Evolutionary conservation across 2,888 invertebrate species (phyloP).

Genomic region (Ectemnius lituratus): DNA sequence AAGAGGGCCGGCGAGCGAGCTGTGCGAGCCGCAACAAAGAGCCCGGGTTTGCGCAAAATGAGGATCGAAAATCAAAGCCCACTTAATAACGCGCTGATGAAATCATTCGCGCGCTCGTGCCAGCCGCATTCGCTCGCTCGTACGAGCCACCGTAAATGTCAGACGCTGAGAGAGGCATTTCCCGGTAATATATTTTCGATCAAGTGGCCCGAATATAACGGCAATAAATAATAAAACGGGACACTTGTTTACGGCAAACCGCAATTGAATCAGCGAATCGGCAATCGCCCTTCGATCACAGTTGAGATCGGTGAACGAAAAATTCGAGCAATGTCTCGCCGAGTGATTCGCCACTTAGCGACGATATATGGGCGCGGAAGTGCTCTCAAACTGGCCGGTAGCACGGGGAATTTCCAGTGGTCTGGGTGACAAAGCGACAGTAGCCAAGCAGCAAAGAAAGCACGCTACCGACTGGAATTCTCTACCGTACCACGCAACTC

Average conservation of each 20-base stretch:
- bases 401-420: no score
- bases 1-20: not conserved
- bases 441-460: no score
- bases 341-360: no score
- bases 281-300: slow-evolving; percentile 16
- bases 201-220: slow-evolving; percentile 55
- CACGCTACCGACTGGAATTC: no score
- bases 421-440: no score
- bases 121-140: slow-evolving; percentile 52
- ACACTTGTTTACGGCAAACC: slow-evolving; percentile 61
- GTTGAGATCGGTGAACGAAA: slow-evolving; percentile 33
- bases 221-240: slow-evolving; percentile 63
- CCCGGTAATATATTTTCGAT: slow-evolving; percentile 62
- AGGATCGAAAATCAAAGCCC: slow-evolving; percentile 67
- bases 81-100: slow-evolving; percentile 67
- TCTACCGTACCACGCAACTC: no score
- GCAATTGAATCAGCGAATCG: slow-evolving; percentile 50
- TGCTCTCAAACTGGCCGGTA: no score
- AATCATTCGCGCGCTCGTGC: slow-evolving; percentile 59
- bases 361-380: no score
- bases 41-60: slow-evolving; percentile 61
- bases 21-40: slow-evolving; percentile 56
- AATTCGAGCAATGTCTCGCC: slow-evolving; percentile 27
- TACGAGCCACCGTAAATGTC: slow-evolving; percentile 62
- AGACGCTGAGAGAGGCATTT: slow-evolving; percentile 54